These are phyloP conservation scores for Anabas testudineus DNA, from an alignment of 2,797 vertebrate genomes.

Conservation along the genomic window DNA sequence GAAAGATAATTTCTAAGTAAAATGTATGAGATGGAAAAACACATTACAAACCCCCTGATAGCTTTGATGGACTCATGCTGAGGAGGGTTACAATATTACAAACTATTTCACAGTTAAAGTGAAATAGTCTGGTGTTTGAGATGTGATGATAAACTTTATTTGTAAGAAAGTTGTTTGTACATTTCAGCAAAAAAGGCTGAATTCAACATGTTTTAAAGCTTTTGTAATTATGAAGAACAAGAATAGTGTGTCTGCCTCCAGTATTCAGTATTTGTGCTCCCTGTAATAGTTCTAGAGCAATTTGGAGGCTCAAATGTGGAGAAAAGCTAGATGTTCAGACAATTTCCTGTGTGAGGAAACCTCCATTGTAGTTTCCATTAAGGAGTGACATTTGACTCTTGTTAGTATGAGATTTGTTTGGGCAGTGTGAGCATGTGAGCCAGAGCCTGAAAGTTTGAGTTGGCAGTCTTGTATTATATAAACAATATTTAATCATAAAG, in stretches of 20 bases:
- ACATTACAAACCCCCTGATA: background rate
- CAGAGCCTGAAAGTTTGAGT: background rate
- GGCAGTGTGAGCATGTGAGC: background rate
- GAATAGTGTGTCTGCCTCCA: background rate
- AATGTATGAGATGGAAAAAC: background rate
- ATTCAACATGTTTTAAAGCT: background rate
- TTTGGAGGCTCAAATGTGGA: background rate
- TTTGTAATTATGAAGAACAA: background rate
- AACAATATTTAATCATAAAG: constrained; percentile 22
- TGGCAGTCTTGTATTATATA: constrained; percentile 9
- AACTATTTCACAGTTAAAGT: background rate
- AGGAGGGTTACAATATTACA: background rate
- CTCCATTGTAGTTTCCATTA: background rate
- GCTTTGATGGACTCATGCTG: background rate
- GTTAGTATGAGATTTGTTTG: background rate
- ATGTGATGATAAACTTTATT: background rate
- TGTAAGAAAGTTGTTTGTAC: background rate
- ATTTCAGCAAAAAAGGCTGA: background rate
- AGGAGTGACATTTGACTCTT: background rate
- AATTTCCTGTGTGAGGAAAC: background rate
- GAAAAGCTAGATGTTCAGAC: background rate
- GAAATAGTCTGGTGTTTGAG: background rate
- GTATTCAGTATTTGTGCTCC: too few species aligned
- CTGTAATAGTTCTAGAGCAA: background rate
- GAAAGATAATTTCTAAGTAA: background rate